Base-by-base conservation (phyloP, 2,888 invertebrate species). In the Calliscelio sp. region DNA sequence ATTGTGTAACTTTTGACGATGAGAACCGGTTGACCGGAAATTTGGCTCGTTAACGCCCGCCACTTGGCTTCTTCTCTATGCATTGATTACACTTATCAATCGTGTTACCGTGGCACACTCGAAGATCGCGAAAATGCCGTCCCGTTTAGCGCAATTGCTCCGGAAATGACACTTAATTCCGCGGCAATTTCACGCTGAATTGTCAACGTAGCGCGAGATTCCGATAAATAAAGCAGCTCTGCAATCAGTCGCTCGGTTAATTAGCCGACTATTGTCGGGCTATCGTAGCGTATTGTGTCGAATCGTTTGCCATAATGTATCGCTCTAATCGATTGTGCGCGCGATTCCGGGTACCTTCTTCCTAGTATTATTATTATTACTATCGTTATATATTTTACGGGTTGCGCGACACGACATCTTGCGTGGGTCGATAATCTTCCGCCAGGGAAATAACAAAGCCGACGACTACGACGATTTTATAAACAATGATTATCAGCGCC, bases 171-270 rank as follows among this genome's bases (percentile, higher is more conserved):
- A 51, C 70, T 79, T 63, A 41, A 70, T 78, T 78, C 49, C 61
- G 59, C 44, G 78, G 41, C 24, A 38, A 70, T 79, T 79, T 70
- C 63, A 71, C 46, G 66, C 38, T 16, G 46, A 71, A 65, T 79
- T 46, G 63, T 65, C 71, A 38, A 46, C 63, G 49, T 14, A 5
- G 28, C 46, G 16, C 38, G 22, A 16, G 46, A n/a, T n/a, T 41
- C 32, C 68, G 38, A 70, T 80, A 57, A 80, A 73, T 80, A 79
- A 70, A 71, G 49, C 66, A 49, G 59, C 59, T 8, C 11, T n/a
- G 66, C 66, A 74, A 80, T 81, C 68, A 74, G 55, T 81, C 70
- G 68, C 22, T 59, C 59, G 75, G 38, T 82, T 82, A 82, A 82
- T 82, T 83, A 83, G 66, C 38, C 51, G 38, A 49, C 25, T 66